These are phyloP conservation scores for Pituophis catenifer DNA, from an alignment of 2,113 vertebrate genomes.

Conservation along the genomic window DNA sequence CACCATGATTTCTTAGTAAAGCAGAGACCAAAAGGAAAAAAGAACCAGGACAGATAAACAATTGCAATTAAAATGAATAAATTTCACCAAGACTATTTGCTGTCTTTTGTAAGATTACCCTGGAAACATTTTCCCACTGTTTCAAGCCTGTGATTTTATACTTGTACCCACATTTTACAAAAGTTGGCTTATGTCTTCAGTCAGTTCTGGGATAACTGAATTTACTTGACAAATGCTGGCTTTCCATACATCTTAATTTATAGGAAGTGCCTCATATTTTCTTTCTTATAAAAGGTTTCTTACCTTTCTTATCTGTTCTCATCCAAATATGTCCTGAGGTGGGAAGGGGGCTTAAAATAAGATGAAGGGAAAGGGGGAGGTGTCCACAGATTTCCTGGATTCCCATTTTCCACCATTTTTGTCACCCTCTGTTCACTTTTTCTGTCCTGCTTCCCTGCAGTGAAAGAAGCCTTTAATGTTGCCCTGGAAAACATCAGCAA, in stretches of 20 bases:
- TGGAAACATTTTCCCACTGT: not conserved
- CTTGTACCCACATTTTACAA: not conserved
- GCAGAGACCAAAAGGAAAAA: not conserved
- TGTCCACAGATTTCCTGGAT: not conserved
- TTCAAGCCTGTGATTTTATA: not conserved
- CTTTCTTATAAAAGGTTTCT: too few species aligned
- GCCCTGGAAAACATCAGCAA: not conserved
- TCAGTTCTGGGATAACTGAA: not conserved
- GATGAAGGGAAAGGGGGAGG: not conserved
- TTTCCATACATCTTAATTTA: not conserved
- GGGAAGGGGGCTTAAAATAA: too few species aligned
- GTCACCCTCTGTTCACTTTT: too few species aligned
- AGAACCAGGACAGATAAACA: not conserved
- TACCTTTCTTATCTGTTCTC: too few species aligned
- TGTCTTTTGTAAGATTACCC: not conserved
- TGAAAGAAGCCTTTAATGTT: not conserved
- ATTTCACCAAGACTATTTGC: not conserved
- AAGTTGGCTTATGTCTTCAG: not conserved
- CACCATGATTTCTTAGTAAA: not conserved
- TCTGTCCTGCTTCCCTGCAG: too few species aligned
- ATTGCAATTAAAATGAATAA: not conserved
- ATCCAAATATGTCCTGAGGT: too few species aligned
- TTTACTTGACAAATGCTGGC: not conserved
- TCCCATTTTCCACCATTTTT: not conserved
- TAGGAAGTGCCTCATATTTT: too few species aligned